Percentiles rank a stretch among this genome's conserved stretches.
Evolutionary conservation across 2,888 invertebrate species (phyloP).

Genomic region (Morpho helenor): DNA sequence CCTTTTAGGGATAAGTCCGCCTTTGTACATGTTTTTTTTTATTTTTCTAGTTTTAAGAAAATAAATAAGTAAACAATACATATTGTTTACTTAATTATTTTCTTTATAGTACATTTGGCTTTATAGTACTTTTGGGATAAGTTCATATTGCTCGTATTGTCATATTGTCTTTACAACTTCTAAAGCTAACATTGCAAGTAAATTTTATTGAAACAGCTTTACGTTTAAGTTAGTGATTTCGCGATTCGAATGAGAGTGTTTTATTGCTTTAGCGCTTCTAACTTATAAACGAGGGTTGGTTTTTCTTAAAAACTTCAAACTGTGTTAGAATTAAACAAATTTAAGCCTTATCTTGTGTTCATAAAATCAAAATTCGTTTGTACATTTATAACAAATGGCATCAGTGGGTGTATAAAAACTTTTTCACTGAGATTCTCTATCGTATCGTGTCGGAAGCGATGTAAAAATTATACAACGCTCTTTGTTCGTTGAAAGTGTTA

Average conservation of each 20-base stretch:
- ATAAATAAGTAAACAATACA: too few relatives aligned
- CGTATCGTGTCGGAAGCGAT: constrained; percentile 51
- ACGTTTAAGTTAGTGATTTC: constrained; percentile 51
- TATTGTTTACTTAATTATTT: too few relatives aligned
- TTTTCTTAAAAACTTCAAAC: constrained; percentile 26
- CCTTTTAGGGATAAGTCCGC: too few relatives aligned
- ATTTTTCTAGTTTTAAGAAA: too few relatives aligned
- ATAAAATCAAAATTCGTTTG: neutral
- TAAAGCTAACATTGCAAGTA: constrained; percentile 24
- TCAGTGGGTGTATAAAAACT: constrained; percentile 14
- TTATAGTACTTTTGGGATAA: too few relatives aligned
- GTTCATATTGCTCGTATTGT: too few relatives aligned
- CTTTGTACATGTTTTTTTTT: too few relatives aligned
- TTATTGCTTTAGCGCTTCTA: constrained; percentile 50
- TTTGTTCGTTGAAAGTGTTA: constrained; percentile 23
- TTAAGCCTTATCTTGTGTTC: neutral
- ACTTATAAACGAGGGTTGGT: constrained; percentile 33
- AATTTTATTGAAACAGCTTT: constrained; percentile 55
- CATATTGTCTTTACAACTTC: too few relatives aligned
- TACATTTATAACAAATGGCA: constrained; percentile 4
- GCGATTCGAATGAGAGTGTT: constrained; percentile 54
- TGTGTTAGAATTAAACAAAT: neutral
- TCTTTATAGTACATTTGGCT: too few relatives aligned
- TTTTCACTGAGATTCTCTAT: constrained; percentile 56
- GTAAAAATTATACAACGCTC: constrained; percentile 51